These are phyloP conservation scores for Diadumene lineata DNA, from an alignment of 92 coral and sea anemone genomes.

Conservation along the genomic window DNA sequence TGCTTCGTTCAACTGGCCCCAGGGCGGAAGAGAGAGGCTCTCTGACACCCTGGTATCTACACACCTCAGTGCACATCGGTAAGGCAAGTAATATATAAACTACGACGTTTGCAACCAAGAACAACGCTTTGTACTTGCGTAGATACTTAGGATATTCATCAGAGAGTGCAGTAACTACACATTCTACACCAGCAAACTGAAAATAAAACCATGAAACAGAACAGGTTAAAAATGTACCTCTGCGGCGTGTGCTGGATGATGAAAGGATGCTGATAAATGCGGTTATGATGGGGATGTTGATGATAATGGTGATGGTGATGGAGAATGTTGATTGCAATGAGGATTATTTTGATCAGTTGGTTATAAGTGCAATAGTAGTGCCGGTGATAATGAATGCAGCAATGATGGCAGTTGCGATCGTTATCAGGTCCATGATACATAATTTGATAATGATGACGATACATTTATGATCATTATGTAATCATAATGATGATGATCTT, in stretches of 20 bases:
- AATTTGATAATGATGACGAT: background rate
- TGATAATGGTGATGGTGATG: background rate
- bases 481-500: background rate
- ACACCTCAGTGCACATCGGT: constrained; percentile 81
- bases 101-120: constrained; percentile 51
- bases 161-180: constrained; percentile 76
- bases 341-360: background rate
- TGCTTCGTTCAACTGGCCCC: too few species aligned
- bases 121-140: constrained; percentile 69
- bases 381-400: background rate
- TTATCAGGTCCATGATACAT: background rate
- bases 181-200: constrained; percentile 84
- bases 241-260: background rate
- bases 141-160: constrained; percentile 88
- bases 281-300: background rate
- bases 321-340: background rate
- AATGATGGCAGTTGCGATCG: background rate
- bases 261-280: background rate
- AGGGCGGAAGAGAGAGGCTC: too few species aligned
- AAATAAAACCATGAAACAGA: background rate
- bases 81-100: constrained; percentile 61
- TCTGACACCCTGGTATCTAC: too few species aligned
- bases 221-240: too few species aligned
- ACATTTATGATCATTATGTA: background rate
- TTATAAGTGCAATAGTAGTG: background rate